A percentile compares a stretch with the other conserved stretches of the same genome.
Evolutionary conservation across 2,113 vertebrate species (phyloP).

Genomic region (Regulus satrapa): DNA sequence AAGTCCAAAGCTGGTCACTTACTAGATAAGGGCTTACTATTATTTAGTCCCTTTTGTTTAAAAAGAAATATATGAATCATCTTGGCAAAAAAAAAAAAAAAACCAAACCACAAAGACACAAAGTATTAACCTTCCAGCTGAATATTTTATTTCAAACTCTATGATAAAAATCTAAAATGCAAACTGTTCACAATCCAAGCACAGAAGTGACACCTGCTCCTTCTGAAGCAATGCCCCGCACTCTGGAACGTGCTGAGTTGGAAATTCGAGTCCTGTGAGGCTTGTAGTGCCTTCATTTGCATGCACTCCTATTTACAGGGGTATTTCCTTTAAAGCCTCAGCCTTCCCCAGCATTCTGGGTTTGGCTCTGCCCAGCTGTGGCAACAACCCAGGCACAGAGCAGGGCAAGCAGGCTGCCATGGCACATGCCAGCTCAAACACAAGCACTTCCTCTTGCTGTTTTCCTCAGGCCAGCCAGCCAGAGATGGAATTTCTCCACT

Average conservation of each 20-base stretch:
- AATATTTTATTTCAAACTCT: neutral
- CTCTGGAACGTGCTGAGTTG: neutral
- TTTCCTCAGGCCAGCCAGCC: constrained; percentile 36
- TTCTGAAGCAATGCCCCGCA: neutral
- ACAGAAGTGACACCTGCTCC: neutral
- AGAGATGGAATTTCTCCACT: constrained; percentile 18
- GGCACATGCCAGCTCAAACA: constrained; percentile 63
- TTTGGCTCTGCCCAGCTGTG: neutral
- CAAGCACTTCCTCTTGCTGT: constrained; percentile 41
- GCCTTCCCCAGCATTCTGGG: neutral
- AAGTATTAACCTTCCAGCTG: neutral
- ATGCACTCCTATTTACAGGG: neutral
- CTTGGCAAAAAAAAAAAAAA: too few species aligned
- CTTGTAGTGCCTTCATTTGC: neutral
- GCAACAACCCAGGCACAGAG: neutral
- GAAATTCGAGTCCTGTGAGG: neutral
- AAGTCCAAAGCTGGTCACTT: neutral
- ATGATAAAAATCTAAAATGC: neutral
- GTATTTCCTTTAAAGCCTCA: neutral
- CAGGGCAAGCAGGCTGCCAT: neutral
- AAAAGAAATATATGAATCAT: neutral
- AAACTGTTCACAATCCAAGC: neutral
- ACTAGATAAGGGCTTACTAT: neutral
- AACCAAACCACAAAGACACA: neutral
- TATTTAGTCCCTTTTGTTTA: neutral